Conservation (phyloP, 2,888 invertebrate species). For the Terebella lapidaria region DNA sequence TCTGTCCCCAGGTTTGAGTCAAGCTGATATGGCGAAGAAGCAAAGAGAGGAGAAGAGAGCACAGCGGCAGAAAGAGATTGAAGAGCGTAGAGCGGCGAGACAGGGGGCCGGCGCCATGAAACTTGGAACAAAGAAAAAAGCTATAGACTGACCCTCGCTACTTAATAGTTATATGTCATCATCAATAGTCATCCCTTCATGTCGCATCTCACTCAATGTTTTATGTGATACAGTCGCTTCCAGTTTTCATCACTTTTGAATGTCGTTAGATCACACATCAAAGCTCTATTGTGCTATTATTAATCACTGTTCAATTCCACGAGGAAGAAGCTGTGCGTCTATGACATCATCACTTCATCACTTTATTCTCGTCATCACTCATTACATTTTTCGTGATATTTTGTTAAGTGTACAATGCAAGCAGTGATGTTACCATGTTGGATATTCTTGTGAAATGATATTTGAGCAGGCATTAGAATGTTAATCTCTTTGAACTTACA, state of each 20-base stretch:
- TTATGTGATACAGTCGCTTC: no score
- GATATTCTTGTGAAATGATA: no score
- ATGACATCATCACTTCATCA: background rate
- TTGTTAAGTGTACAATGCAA: no score
- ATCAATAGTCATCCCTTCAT: no score
- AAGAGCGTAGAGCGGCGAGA: conserved; percentile 2
- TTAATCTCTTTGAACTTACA: no score
- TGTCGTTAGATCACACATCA: no score
- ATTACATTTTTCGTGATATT: background rate
- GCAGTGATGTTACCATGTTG: no score
- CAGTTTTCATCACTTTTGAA: no score
- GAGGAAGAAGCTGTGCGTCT: background rate
- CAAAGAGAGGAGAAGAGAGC: background rate
- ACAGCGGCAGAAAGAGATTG: conserved; percentile 1
- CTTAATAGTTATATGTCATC: background rate
- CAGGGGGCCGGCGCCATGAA: conserved; percentile 1
- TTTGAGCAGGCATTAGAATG: no score
- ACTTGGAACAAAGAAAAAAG: background rate
- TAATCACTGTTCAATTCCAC: no score
- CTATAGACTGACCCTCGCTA: background rate
- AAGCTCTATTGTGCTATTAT: no score
- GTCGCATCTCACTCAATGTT: no score
- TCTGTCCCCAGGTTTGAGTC: background rate
- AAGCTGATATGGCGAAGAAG: background rate
- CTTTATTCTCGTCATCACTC: background rate